A percentile compares a stretch with the other conserved stretches of the same genome.
Evolutionary conservation across 2,113 vertebrate species (phyloP).

Genomic region (Petromus typicus): DNA sequence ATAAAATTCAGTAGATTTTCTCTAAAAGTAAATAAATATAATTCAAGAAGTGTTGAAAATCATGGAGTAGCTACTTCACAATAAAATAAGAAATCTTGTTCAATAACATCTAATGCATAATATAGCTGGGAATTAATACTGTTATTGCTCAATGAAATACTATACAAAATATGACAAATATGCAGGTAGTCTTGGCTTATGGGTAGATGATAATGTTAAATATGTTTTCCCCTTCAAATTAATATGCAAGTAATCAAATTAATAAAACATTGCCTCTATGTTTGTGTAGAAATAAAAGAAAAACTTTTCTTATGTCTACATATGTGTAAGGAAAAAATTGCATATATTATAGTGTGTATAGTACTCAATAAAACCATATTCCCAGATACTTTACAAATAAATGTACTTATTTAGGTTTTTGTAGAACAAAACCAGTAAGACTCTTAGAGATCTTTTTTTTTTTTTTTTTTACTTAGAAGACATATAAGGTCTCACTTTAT

Average conservation of each 20-base stretch:
- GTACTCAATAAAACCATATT: background rate
- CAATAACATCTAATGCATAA: background rate
- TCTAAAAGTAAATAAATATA: conserved; percentile 5
- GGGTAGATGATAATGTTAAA: background rate
- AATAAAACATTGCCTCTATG: background rate
- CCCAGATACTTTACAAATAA: background rate
- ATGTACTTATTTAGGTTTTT: background rate
- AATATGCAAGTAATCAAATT: background rate
- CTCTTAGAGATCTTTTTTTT: background rate
- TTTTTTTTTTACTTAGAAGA: background rate
- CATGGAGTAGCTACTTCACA: background rate
- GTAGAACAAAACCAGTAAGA: background rate
- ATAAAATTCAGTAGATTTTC: background rate
- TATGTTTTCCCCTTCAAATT: background rate
- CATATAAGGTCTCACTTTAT: background rate
- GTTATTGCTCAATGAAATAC: background rate
- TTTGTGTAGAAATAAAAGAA: background rate
- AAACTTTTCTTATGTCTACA: background rate
- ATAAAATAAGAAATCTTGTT: background rate
- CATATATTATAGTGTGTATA: background rate
- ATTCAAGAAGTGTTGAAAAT: background rate
- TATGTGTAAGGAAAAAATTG: background rate
- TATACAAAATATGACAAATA: background rate
- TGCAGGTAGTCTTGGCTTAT: background rate
- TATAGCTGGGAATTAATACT: background rate